Conservation (phyloP, 2,113 vertebrate species). For the Isurus oxyrinchus region DNA sequence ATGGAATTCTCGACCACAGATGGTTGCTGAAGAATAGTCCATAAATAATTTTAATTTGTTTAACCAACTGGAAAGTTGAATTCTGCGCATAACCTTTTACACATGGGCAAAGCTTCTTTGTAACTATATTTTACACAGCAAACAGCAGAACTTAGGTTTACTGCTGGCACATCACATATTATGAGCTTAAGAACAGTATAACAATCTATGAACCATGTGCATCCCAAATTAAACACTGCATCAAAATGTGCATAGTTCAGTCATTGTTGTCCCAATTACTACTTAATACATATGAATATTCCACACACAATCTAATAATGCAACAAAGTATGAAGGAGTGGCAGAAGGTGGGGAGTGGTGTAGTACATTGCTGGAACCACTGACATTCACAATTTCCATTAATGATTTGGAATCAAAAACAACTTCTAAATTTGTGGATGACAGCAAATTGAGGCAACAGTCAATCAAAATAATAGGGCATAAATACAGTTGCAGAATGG, state of each 20-base stretch:
- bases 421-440: neutral
- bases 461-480: too few relatives aligned
- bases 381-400: neutral
- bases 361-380: neutral
- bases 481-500: too few relatives aligned
- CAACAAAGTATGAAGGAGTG: neutral
- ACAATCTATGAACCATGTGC: neutral
- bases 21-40: too few relatives aligned
- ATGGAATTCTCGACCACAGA: too few relatives aligned
- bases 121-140: too few relatives aligned
- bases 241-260: neutral
- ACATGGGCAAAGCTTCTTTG: too few relatives aligned
- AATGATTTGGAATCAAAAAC: neutral
- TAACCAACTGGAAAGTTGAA: too few relatives aligned
- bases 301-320: neutral
- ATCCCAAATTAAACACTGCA: neutral
- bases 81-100: too few relatives aligned
- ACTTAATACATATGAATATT: neutral
- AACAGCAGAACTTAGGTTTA: too few relatives aligned
- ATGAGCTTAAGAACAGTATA: neutral
- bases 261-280: neutral
- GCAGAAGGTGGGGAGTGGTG: neutral
- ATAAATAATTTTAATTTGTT: too few relatives aligned
- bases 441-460: too few relatives aligned
- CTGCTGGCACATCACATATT: too few relatives aligned